Percentiles rank a stretch among this genome's conserved stretches.
Conservation (phyloP, 2,797 vertebrate genomes). For the Poecilia picta region DNA sequence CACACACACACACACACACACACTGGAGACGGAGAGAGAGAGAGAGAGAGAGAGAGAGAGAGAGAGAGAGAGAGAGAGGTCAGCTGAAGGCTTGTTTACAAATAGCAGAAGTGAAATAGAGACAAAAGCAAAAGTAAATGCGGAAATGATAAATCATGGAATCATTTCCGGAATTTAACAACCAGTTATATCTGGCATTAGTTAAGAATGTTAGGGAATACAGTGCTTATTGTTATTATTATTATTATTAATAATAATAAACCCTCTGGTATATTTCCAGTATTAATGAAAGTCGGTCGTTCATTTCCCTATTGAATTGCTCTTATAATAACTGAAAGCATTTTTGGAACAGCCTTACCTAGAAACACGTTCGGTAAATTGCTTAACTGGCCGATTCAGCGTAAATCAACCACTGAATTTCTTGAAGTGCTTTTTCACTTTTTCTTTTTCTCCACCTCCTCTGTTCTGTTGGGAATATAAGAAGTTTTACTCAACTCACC, state of each 20-base stretch:
- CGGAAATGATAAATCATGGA: neutral
- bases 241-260: neutral
- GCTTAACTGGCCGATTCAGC: neutral
- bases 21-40: no score
- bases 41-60: no score
- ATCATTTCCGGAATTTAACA: neutral
- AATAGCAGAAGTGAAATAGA: conserved; percentile 24
- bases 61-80: conserved; percentile 33
- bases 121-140: neutral
- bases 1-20: no score
- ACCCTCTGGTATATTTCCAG: neutral
- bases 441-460: no score
- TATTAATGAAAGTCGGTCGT: neutral
- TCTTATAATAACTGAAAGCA: neutral
- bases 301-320: neutral
- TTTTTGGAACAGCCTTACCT: neutral
- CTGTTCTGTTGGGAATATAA: neutral
- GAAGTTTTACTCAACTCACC: neutral
- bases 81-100: conserved; percentile 53
- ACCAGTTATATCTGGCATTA: neutral
- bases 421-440: neutral
- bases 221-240: neutral
- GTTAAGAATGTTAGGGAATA: neutral
- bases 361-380: neutral
- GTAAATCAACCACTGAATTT: neutral